A percentile compares a stretch with the other conserved stretches of the same genome.
Conservation (phyloP, 2,113 vertebrate genomes). For the Lethenteron camtschaticum region DNA sequence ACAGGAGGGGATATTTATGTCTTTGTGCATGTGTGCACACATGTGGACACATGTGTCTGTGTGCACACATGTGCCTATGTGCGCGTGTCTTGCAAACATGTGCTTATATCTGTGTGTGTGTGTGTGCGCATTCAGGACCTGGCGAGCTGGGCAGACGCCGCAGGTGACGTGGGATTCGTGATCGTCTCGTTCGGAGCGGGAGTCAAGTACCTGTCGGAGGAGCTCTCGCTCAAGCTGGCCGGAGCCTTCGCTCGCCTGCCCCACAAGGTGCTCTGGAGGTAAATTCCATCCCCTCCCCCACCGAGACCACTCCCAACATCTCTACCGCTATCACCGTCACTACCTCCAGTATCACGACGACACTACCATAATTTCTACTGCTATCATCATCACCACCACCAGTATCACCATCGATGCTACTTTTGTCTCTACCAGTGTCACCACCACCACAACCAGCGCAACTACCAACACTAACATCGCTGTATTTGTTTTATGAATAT, state of each 20-base stretch:
- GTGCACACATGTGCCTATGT: neutral
- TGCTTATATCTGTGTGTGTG: neutral
- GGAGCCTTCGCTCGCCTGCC: conserved; percentile 56
- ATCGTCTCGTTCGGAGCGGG: conserved; percentile 89
- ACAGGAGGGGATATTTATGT: neutral
- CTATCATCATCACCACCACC: no score
- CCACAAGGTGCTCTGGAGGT: conserved; percentile 91
- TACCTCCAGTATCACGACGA: no score
- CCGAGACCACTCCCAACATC: no score
- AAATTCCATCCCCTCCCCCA: conserved; percentile 11
- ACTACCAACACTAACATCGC: no score
- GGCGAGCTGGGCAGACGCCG: conserved; percentile 50
- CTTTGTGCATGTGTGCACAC: neutral
- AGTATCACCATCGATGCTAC: no score
- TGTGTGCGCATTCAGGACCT: conserved; percentile 34
- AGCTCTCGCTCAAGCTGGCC: conserved; percentile 64
- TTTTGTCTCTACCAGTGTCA: no score
- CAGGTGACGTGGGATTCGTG: conserved; percentile 62
- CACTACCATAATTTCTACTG: no score
- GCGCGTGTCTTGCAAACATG: neutral
- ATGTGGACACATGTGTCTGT: neutral
- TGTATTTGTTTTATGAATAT: no score
- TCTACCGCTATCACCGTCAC: no score
- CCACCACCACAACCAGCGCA: no score
- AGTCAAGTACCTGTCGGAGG: conserved; percentile 83